Conservation (phyloP, 2,888 invertebrate genomes). For the Halictus quadricinctus region DNA sequence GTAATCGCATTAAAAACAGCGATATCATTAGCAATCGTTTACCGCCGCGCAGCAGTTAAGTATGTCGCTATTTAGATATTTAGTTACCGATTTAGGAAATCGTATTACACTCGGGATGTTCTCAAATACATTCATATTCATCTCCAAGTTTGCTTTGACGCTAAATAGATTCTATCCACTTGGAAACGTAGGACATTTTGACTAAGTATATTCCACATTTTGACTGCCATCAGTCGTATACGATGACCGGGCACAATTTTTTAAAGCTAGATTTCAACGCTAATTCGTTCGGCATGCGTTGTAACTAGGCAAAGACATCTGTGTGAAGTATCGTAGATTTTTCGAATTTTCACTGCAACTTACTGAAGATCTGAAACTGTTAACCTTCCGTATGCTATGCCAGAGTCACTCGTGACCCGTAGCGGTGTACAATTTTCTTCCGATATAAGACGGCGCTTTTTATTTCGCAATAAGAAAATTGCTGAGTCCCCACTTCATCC, state of each 20-base stretch:
- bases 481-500: too few relatives aligned
- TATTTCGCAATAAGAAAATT: too few relatives aligned
- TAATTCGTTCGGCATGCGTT: neutral
- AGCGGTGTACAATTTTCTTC: too few relatives aligned
- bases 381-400: too few relatives aligned
- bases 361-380: too few relatives aligned
- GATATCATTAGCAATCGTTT: neutral
- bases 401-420: too few relatives aligned
- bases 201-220: neutral
- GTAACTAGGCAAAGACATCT: too few relatives aligned
- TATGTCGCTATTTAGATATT: neutral
- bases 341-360: too few relatives aligned
- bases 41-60: neutral
- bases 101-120: neutral
- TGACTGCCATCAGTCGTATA: neutral
- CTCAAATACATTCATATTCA: neutral
- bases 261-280: neutral
- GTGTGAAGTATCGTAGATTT: too few relatives aligned
- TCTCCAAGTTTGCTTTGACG: neutral
- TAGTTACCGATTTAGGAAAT: neutral
- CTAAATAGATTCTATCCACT: neutral
- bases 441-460: too few relatives aligned
- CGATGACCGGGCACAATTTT: neutral
- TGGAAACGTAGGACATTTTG: neutral
- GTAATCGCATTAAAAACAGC: neutral